Conservation (phyloP, 2,888 invertebrate genomes). For the Drosophila bunnanda region DNA sequence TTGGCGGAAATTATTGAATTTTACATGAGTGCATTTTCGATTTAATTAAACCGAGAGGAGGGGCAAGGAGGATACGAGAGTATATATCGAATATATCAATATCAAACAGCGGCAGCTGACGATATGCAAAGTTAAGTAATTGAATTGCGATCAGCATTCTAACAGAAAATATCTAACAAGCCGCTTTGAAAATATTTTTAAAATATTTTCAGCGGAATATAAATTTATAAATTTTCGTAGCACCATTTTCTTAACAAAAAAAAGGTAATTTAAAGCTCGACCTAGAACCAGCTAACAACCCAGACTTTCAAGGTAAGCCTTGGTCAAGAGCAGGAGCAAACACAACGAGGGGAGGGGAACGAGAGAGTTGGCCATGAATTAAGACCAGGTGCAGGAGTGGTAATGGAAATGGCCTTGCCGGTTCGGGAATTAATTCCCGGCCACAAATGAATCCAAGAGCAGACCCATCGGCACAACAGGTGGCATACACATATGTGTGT, state of each 20-base stretch:
- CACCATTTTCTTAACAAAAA: not conserved
- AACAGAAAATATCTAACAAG: not conserved
- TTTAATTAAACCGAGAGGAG: conserved; percentile 59
- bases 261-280: not conserved
- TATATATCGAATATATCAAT: conserved; percentile 1
- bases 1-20: conserved; percentile 69
- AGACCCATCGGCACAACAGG: conserved; percentile 13
- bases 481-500: not conserved
- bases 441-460: conserved; percentile 13
- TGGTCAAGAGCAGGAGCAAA: not conserved
- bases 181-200: not conserved
- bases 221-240: not conserved
- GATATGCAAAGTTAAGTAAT: not conserved
- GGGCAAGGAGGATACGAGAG: not conserved
- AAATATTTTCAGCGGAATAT: not conserved
- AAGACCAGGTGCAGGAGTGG: conserved; percentile 6
- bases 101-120: not conserved
- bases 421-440: conserved; percentile 9
- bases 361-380: not conserved
- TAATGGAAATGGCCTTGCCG: conserved; percentile 15
- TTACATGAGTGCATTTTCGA: conserved; percentile 71
- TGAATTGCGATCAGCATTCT: not conserved
- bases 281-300: not conserved
- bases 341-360: not conserved
- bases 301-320: conserved; percentile 7